These are phyloP conservation scores for Lycia hirtaria DNA, from an alignment of 2,888 invertebrate genomes.

Conservation along the genomic window DNA sequence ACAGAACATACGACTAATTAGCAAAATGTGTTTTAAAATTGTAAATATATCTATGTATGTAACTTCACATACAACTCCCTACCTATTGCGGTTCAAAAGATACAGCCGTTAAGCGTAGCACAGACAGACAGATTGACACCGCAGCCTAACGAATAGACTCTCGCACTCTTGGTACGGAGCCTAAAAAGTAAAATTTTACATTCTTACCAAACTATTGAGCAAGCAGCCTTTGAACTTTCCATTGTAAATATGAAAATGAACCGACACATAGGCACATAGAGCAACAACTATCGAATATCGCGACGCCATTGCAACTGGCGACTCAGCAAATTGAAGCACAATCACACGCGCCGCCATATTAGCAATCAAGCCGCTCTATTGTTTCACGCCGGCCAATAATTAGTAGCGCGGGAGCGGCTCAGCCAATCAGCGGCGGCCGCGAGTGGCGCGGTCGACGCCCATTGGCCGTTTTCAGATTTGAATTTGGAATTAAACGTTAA, in stretches of 20 bases:
- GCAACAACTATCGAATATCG: conserved; percentile 50
- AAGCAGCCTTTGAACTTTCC: not conserved
- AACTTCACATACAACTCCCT: no score
- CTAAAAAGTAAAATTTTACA: not conserved
- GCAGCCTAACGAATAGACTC: no score
- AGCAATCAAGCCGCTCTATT: conserved; percentile 59
- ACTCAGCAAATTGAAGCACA: conserved; percentile 58
- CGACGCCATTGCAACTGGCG: conserved; percentile 67
- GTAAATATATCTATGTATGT: no score
- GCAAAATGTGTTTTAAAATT: no score
- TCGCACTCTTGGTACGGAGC: no score
- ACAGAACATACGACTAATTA: no score
- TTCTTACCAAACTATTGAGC: not conserved
- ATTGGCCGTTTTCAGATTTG: conserved; percentile 47
- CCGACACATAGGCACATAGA: conserved; percentile 24
- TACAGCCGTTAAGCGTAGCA: no score
- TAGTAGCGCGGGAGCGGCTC: conserved; percentile 53
- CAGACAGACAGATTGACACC: no score
- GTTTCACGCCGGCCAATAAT: conserved; percentile 73
- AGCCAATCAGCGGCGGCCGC: conserved; percentile 64
- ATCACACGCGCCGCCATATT: conserved; percentile 65
- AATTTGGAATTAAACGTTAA: conserved; percentile 57
- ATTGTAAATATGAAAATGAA: conserved; percentile 19
- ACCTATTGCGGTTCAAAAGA: no score
- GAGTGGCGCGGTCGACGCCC: conserved; percentile 14